Percentiles rank a stretch among this genome's conserved stretches.
Conservation (phyloP, 2,888 invertebrate genomes). For the Neoitamus cyanurus region DNA sequence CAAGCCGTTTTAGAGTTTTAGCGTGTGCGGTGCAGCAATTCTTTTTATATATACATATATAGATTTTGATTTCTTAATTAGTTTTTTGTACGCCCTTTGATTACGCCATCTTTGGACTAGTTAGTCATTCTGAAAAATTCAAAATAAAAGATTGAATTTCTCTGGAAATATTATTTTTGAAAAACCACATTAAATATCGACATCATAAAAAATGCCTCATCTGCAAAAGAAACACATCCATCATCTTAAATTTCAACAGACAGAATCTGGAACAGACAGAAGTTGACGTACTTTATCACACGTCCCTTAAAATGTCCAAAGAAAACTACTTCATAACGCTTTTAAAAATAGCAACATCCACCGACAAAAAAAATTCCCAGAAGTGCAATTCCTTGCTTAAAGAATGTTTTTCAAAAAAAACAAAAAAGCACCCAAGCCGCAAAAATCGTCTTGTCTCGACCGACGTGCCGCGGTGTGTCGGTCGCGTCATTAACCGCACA, state of each 20-base stretch:
- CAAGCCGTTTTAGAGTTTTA: too few species aligned
- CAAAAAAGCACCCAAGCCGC: not conserved
- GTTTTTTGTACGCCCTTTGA: too few species aligned
- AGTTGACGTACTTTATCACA: not conserved
- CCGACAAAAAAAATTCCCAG: not conserved
- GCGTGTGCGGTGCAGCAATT: too few species aligned
- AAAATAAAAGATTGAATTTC: too few species aligned
- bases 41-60: too few species aligned
- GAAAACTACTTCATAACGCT: not conserved
- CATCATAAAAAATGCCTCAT: not conserved
- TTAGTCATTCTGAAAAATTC: too few species aligned
- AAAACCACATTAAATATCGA: not conserved
- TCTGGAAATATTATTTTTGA: too few species aligned
- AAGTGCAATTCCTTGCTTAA: slow-evolving; percentile 1
- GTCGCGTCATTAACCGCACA: not conserved
- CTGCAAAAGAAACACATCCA: not conserved
- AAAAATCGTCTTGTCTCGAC: not conserved
- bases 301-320: not conserved
- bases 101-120: too few species aligned
- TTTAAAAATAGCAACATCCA: not conserved
- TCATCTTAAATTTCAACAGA: not conserved
- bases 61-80: too few species aligned
- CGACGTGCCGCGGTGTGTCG: not conserved
- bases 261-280: not conserved
- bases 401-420: not conserved